These are phyloP conservation scores for Torymus aiolomorphi DNA, from an alignment of 2,888 invertebrate species.

Conservation along the genomic window DNA sequence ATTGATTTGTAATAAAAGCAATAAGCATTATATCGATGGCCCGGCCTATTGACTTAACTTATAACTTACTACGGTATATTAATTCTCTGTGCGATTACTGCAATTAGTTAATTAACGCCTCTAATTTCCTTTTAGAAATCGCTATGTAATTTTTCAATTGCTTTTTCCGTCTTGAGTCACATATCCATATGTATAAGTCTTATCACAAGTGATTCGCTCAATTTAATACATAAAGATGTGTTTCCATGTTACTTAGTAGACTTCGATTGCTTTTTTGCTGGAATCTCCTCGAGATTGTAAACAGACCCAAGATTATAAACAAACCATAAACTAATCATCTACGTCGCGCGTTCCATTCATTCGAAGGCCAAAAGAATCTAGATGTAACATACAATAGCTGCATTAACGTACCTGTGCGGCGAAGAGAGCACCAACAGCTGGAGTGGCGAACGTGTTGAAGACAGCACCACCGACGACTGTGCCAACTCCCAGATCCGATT, in stretches of 20 bases:
- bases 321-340: not conserved
- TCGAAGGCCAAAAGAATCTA: too few relatives aligned
- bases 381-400: too few relatives aligned
- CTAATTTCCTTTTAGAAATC: too few relatives aligned
- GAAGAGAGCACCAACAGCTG: slow-evolving; percentile 87
- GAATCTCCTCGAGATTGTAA: too few relatives aligned
- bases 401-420: slow-evolving; percentile 79
- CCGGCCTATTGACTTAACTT: too few relatives aligned
- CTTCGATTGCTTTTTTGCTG: not conserved
- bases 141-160: too few relatives aligned
- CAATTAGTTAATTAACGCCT: too few relatives aligned
- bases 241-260: not conserved
- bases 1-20: not conserved
- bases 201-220: not conserved
- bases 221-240: not conserved
- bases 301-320: not conserved
- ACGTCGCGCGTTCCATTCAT: slow-evolving; percentile 48
- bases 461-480: slow-evolving; percentile 92
- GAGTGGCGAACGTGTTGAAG: slow-evolving; percentile 91
- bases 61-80: too few relatives aligned
- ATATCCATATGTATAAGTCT: not conserved
- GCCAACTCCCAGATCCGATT: slow-evolving; percentile 90
- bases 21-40: not conserved
- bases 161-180: too few relatives aligned
- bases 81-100: too few relatives aligned